These are phyloP conservation scores for Allacma fusca DNA, from an alignment of 2,888 invertebrate genomes.

Conservation along the genomic window DNA sequence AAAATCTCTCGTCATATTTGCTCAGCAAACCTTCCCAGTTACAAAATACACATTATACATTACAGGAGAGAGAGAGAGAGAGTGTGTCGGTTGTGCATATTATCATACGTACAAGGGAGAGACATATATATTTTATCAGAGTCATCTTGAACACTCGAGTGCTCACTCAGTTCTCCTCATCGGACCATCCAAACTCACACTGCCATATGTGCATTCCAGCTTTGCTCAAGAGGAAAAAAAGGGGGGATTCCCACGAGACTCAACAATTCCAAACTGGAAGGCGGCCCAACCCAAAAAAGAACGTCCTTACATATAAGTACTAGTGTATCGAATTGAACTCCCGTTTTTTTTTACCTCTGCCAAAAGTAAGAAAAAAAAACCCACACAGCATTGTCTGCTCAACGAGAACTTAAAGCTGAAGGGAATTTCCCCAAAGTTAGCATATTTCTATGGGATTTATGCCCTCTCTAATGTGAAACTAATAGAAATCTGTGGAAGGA, in stretches of 20 bases:
- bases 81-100: too few relatives aligned
- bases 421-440: slow-evolving; percentile 15
- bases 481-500: slow-evolving; percentile 21
- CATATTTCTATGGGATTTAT: slow-evolving; percentile 19
- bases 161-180: too few relatives aligned
- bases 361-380: too few relatives aligned
- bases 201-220: slow-evolving; percentile 18
- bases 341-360: too few relatives aligned
- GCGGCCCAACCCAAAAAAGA: not conserved
- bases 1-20: not conserved
- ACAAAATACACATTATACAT: slow-evolving; percentile 19
- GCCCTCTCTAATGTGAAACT: slow-evolving; percentile 19
- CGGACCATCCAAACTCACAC: too few relatives aligned
- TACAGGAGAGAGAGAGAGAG: too few relatives aligned
- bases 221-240: not conserved
- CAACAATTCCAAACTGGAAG: not conserved
- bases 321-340: slow-evolving; percentile 9
- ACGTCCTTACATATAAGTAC: not conserved
- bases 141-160: too few relatives aligned
- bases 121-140: too few relatives aligned
- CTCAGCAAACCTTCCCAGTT: slow-evolving; percentile 1
- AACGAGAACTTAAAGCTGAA: too few relatives aligned
- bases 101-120: too few relatives aligned
- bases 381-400: too few relatives aligned
- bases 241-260: slow-evolving; percentile 14